Percentiles rank a stretch among this genome's conserved stretches.
Conservation (phyloP, 2,888 invertebrate genomes). For the Oscheius myriophilus region DNA sequence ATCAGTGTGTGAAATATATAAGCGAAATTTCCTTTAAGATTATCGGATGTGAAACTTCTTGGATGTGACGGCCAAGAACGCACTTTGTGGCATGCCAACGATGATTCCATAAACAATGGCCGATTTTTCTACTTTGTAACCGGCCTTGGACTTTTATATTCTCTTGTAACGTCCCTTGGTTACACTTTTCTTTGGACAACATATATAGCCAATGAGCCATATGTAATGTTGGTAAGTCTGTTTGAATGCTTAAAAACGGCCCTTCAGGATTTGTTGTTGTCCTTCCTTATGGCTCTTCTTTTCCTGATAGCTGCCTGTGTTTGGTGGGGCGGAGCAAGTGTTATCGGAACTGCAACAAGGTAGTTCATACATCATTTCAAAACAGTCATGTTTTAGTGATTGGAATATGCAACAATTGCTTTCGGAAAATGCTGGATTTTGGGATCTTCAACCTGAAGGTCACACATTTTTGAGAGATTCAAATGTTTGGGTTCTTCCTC, state of each 20-base stretch:
- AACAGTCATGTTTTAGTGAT: slow-evolving; percentile 10
- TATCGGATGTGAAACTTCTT: slow-evolving; percentile 15
- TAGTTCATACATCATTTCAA: background rate
- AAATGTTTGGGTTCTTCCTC: slow-evolving; percentile 14
- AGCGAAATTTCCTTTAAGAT: too few relatives aligned
- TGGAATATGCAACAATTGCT: slow-evolving; percentile 17
- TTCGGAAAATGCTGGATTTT: slow-evolving; percentile 24
- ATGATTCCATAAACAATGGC: slow-evolving; percentile 26
- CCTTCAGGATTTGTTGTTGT: slow-evolving; percentile 17
- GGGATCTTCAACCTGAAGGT: slow-evolving; percentile 15
- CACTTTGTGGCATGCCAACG: slow-evolving; percentile 29
- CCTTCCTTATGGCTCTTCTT: slow-evolving; percentile 21
- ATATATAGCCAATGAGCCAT: slow-evolving; percentile 18
- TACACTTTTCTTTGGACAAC: slow-evolving; percentile 24
- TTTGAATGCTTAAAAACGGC: background rate
- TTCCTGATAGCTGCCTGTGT: slow-evolving; percentile 19
- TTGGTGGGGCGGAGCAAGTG: slow-evolving; percentile 28
- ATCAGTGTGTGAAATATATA: too few relatives aligned
- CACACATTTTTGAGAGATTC: slow-evolving; percentile 7
- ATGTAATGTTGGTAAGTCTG: slow-evolving; percentile 17
- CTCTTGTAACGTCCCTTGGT: background rate
- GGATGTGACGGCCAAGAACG: slow-evolving; percentile 20
- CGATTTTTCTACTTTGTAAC: slow-evolving; percentile 26
- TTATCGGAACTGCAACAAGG: slow-evolving; percentile 21
- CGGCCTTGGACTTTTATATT: slow-evolving; percentile 7